Conservation (phyloP, 2,113 vertebrate species). For the Jacana jacana region DNA sequence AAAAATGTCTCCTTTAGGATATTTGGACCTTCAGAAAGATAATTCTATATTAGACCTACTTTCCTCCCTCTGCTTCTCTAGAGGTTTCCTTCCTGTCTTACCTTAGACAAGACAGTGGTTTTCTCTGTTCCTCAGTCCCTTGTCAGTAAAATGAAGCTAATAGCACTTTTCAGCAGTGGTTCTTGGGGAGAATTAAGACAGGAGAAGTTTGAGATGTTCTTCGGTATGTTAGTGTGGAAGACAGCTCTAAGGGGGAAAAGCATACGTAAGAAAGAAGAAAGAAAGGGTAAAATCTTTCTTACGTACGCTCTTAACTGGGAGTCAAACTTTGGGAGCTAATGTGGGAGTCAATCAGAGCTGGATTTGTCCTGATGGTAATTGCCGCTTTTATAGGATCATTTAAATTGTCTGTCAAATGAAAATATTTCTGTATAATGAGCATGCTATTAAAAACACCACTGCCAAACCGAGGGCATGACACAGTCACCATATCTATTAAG, state of each 20-base stretch:
- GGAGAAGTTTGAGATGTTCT: not conserved
- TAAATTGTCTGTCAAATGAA: slow-evolving; percentile 70
- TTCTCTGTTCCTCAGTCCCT: not conserved
- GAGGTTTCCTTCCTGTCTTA: not conserved
- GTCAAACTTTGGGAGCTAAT: slow-evolving; percentile 39
- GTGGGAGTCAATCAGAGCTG: slow-evolving; percentile 61
- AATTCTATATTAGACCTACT: not conserved
- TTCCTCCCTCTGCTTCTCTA: not conserved
- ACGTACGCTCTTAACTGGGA: not conserved
- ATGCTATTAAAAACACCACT: slow-evolving; percentile 63
- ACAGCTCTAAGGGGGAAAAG: not conserved
- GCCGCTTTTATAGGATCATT: slow-evolving; percentile 62
- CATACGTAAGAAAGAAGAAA: not conserved
- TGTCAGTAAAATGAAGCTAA: not conserved
- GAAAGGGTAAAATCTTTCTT: slow-evolving; percentile 8
- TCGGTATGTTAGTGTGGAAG: not conserved
- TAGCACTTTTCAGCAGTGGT: not conserved
- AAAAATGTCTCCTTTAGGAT: not conserved
- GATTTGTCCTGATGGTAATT: slow-evolving; percentile 67
- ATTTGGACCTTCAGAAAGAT: not conserved
- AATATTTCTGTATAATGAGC: slow-evolving; percentile 70
- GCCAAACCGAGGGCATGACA: slow-evolving; percentile 47
- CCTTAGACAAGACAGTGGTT: not conserved
- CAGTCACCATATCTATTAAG: slow-evolving; percentile 28
- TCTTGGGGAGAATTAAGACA: not conserved